Percentiles rank a stretch among this genome's conserved stretches.
These are phyloP conservation scores for Scaptomyza caliginosa DNA, from an alignment of 2,888 invertebrate species.

Conservation along the genomic window DNA sequence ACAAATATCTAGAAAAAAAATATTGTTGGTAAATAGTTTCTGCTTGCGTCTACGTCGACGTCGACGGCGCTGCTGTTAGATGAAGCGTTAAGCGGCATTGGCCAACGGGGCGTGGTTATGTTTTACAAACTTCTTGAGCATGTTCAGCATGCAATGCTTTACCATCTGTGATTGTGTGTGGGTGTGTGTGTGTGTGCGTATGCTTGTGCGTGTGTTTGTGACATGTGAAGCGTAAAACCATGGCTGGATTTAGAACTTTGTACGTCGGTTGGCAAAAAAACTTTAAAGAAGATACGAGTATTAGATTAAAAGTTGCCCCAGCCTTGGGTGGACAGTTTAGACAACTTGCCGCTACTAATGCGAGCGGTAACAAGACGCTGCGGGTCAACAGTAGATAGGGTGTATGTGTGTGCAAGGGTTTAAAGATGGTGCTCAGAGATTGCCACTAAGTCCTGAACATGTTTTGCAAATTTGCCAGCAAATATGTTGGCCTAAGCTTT, in stretches of 20 bases:
- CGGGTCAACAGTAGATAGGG: conserved; percentile 38
- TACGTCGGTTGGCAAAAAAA: conserved; percentile 63
- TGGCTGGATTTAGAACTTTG: conserved; percentile 77
- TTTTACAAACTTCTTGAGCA: conserved; percentile 77
- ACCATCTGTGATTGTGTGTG: conserved; percentile 37
- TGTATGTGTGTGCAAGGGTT: neutral
- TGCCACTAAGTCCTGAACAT: conserved; percentile 47
- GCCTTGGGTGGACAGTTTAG: conserved; percentile 72
- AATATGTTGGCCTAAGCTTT: conserved; percentile 54
- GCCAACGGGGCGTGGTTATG: conserved; percentile 70
- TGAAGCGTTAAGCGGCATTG: conserved; percentile 64
- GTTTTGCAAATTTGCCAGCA: conserved; percentile 67
- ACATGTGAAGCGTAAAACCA: conserved; percentile 78
- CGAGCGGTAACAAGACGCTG: conserved; percentile 50
- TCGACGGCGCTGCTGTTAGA: conserved; percentile 48
- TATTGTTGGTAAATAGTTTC: conserved; percentile 75
- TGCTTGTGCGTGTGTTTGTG: conserved; percentile 59
- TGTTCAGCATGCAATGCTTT: conserved; percentile 67
- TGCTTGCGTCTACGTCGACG: conserved; percentile 5
- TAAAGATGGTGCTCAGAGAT: neutral
- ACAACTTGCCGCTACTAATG: conserved; percentile 70
- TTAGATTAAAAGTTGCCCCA: conserved; percentile 74
- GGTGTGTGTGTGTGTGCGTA: conserved; percentile 12
- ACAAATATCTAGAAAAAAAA: too few relatives aligned
- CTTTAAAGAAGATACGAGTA: conserved; percentile 75